Percentiles rank a stretch among this genome's conserved stretches.
These are phyloP conservation scores for Drosophila rufa DNA, from an alignment of 1,140 invertebrate genomes.

Conservation along the genomic window DNA sequence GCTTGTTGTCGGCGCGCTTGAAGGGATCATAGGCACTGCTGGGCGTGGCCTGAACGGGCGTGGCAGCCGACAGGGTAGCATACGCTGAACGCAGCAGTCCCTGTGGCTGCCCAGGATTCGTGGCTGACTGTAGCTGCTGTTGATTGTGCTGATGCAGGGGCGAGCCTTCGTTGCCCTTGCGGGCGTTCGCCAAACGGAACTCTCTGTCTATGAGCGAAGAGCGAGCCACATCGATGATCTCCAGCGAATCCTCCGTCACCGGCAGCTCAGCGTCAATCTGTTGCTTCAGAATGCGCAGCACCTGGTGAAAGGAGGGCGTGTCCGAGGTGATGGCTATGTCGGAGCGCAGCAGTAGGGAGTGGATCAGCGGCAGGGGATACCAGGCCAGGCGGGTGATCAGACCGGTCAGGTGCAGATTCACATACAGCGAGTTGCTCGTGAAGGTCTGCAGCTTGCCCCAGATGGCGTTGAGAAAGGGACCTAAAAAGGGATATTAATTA, in stretches of 20 bases:
- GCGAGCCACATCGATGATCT: conserved; percentile 90
- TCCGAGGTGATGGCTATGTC: conserved; percentile 95
- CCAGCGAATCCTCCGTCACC: conserved; percentile 89
- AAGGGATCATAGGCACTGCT: conserved; percentile 86
- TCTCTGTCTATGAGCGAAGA: conserved; percentile 91
- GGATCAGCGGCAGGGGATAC: conserved; percentile 94
- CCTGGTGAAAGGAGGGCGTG: conserved; percentile 95
- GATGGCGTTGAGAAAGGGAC: conserved; percentile 93
- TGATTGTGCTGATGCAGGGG: conserved; percentile 57
- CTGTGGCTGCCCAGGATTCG: conserved; percentile 40
- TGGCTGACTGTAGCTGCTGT: conserved; percentile 42
- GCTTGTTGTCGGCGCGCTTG: conserved; percentile 88
- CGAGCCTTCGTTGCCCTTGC: conserved; percentile 87
- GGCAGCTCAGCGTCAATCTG: conserved; percentile 92
- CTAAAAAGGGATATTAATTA: conserved; percentile 78
- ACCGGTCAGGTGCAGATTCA: conserved; percentile 95
- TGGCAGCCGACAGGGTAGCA: conserved; percentile 74
- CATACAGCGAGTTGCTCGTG: conserved; percentile 93
- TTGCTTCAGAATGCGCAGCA: conserved; percentile 93
- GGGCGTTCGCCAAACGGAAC: conserved; percentile 89
- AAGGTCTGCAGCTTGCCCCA: conserved; percentile 94
- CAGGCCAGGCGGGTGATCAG: conserved; percentile 94
- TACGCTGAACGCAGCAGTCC: conserved; percentile 64
- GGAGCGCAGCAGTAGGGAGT: conserved; percentile 94
- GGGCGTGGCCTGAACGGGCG: conserved; percentile 80